Base-by-base conservation (phyloP, 2,797 vertebrate genomes). In the Triplophysa yarkandensis region DNA sequence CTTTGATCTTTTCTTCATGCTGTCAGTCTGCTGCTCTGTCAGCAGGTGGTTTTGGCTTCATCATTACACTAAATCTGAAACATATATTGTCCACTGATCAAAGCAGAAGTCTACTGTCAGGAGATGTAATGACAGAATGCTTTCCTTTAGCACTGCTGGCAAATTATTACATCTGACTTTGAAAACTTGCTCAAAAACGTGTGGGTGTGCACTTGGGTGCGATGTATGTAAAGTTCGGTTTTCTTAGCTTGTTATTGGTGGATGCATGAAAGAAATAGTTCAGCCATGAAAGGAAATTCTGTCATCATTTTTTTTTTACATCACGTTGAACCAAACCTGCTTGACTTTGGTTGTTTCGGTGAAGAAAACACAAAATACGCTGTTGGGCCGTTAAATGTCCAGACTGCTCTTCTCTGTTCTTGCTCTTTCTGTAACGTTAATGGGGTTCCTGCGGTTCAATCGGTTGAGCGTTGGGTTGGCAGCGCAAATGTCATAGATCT, bases 1-100 rank as follows among this genome's bases (percentile, higher is more conserved):
- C 60, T 73, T 73, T 73, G 30, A 64, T 64, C n/a, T 73, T 39
- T 55, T 64, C 54, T 73, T 73, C 48, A 43, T 41, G 32, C 19
- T 16, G 60, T 43, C 36, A 7, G 60, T 8, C 48, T 55, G 23
- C 17, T 54, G 63, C 58, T 73, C 41, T 54, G 30, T 73, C 71
- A 73, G 71, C 71, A 73, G 61, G 61, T 64, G 71, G 71, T 73
- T 54, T 25, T 43, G 61, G 71, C 39, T 64, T 73, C 61, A 55
- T 73, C 71, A 73, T 73, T 64, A 44, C 48, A 54, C 46, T 73
- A 73, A 73, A 55, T 55, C 23, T 52, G 60, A 54, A 36, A 55
- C 48, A 21, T 13, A 52, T 14, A 43, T 61, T 55, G 4, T 64
- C 48, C 48, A 30, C n/a, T 55, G 71, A 73, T 73, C 71, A 73